phyloP scores from a whole-genome alignment of 92 coral and sea anemone genomes.

The Pocillopora meandrina region DNA sequence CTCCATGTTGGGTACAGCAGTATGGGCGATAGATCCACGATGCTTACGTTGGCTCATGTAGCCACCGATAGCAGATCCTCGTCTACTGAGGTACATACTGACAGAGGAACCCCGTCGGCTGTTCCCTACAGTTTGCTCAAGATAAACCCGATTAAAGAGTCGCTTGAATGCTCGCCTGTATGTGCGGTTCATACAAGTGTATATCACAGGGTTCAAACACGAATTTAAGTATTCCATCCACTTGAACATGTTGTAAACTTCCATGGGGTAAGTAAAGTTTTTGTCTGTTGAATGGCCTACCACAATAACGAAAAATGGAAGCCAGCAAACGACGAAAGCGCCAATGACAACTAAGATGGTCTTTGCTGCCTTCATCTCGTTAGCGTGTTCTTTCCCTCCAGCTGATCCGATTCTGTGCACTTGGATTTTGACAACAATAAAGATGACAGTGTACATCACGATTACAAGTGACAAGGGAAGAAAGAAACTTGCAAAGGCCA shows the following conservation, averaged over 20 bases:
- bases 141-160: constrained; percentile 57
- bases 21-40: constrained; percentile 25
- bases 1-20: constrained; percentile 23
- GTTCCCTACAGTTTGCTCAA: constrained; percentile 54
- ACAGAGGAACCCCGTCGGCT: constrained; percentile 51
- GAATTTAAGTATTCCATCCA: constrained; percentile 91
- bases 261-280: constrained; percentile 43
- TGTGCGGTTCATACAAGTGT: constrained; percentile 83
- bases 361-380: constrained; percentile 88
- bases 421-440: constrained; percentile 76
- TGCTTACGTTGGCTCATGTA: constrained; percentile 31
- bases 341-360: constrained; percentile 94
- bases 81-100: constrained; percentile 36
- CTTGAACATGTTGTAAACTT: constrained; percentile 63
- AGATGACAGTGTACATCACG: constrained; percentile 71
- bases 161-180: constrained; percentile 78
- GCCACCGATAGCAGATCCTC: constrained; percentile 37
- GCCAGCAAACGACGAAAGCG: constrained; percentile 81
- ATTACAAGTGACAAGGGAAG: constrained; percentile 70
- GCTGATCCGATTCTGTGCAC: constrained; percentile 55
- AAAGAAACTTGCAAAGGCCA: constrained; percentile 57
- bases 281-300: constrained; percentile 61
- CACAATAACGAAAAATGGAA: constrained; percentile 78
- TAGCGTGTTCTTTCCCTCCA: constrained; percentile 69
- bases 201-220: constrained; percentile 82